phyloP scores from a whole-genome alignment of 2,888 invertebrate species.

The Epirrhoe alternata region DNA sequence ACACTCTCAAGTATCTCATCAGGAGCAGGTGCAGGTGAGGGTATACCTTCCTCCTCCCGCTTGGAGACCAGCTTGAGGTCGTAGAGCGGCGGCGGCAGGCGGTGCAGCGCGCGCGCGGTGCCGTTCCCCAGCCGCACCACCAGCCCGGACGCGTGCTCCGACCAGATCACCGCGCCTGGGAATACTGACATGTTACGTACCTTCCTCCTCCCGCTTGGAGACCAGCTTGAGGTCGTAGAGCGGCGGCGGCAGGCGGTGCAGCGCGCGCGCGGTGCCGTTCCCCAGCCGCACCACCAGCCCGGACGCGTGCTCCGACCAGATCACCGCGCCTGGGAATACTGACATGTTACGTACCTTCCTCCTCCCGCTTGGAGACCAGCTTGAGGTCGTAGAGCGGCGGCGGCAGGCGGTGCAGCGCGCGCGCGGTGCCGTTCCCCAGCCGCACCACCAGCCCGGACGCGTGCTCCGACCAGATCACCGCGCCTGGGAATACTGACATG shows the following conservation, averaged over 20 bases:
- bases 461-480: constrained; percentile 90
- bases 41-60: constrained; percentile 83
- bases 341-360: too few species aligned
- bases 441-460: constrained; percentile 88
- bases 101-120: constrained; percentile 75
- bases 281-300: constrained; percentile 88
- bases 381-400: constrained; percentile 88
- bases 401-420: constrained; percentile 84
- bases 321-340: constrained; percentile 78
- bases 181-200: too few species aligned
- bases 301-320: constrained; percentile 89
- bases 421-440: constrained; percentile 84
- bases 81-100: constrained; percentile 87
- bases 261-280: constrained; percentile 78
- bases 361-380: constrained; percentile 85
- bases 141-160: constrained; percentile 88
- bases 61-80: constrained; percentile 88
- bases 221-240: constrained; percentile 89
- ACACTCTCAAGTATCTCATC: too few species aligned
- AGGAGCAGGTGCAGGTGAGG: too few species aligned
- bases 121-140: constrained; percentile 88
- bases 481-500: constrained; percentile 67
- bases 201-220: constrained; percentile 83
- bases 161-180: constrained; percentile 87
- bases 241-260: constrained; percentile 87